A percentile compares a stretch with the other conserved stretches of the same genome.
phyloP scores from a whole-genome alignment of 2,113 vertebrate genomes.

The Kobus ellipsiprymnus region DNA sequence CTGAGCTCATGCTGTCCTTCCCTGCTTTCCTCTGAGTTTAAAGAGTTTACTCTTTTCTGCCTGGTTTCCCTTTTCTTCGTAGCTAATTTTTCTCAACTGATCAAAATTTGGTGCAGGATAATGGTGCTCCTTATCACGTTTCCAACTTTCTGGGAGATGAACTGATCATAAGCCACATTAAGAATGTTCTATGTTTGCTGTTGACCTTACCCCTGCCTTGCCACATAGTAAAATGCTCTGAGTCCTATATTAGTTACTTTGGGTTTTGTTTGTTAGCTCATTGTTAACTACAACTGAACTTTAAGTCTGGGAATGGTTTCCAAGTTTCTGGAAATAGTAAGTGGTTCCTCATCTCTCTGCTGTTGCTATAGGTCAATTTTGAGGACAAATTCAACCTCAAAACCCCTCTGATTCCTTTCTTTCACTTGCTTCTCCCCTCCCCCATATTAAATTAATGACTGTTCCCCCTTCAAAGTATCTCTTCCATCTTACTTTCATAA shows the following conservation, averaged over 20 bases:
- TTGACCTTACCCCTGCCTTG: conserved; percentile 16
- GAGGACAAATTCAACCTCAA: neutral
- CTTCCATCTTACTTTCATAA: neutral
- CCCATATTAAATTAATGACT: neutral
- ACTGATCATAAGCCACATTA: neutral
- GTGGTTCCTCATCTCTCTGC: conserved; percentile 3
- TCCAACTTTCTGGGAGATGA: neutral
- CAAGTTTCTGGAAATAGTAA: conserved; percentile 61
- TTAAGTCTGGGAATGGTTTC: conserved; percentile 43
- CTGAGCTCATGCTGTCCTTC: neutral
- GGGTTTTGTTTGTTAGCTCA: conserved; percentile 58
- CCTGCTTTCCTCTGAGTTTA: neutral
- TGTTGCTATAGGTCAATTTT: neutral
- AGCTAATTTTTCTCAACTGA: neutral
- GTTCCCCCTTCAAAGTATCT: neutral
- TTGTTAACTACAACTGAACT: conserved; percentile 48
- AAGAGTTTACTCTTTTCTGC: neutral
- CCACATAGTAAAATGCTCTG: conserved; percentile 16
- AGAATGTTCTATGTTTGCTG: neutral
- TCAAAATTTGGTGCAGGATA: neutral
- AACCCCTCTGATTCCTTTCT: neutral
- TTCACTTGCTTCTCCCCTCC: too few species aligned
- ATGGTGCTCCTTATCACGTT: neutral
- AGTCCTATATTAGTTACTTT: neutral
- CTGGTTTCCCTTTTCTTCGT: neutral